These are phyloP conservation scores for Diadegma fenestrale DNA, from an alignment of 2,888 invertebrate species.

Conservation along the genomic window DNA sequence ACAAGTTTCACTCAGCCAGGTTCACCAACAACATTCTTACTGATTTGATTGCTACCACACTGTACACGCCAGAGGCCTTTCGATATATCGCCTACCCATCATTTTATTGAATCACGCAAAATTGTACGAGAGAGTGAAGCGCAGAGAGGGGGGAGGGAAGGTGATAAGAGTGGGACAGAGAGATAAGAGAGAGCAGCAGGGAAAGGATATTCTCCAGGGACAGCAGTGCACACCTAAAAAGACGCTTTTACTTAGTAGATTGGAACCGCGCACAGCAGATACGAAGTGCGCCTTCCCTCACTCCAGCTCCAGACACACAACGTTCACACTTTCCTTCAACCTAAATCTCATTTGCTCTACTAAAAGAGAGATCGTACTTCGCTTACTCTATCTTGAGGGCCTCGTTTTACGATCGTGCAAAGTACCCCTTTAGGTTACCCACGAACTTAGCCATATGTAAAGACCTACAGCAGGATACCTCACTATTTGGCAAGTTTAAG, in stretches of 20 bases:
- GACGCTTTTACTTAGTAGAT: constrained; percentile 81
- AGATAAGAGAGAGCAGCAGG: neutral
- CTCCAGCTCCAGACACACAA: neutral
- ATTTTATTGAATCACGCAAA: constrained; percentile 75
- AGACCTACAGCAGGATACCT: neutral
- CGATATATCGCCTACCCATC: constrained; percentile 44
- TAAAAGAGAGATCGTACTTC: constrained; percentile 11
- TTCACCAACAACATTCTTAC: constrained; percentile 26
- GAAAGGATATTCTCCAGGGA: constrained; percentile 49
- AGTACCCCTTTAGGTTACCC: constrained; percentile 16
- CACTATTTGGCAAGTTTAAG: neutral
- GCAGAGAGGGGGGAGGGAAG: neutral
- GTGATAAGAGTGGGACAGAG: constrained; percentile 60
- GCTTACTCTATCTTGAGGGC: constrained; percentile 10
- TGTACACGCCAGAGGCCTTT: constrained; percentile 29
- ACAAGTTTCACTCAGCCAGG: constrained; percentile 21
- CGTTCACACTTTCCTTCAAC: constrained; percentile 24
- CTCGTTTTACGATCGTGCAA: constrained; percentile 35
- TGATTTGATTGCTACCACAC: constrained; percentile 61
- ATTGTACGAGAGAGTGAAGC: constrained; percentile 56
- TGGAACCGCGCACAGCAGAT: constrained; percentile 71
- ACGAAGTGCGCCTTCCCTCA: constrained; percentile 33
- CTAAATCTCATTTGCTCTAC: constrained; percentile 44
- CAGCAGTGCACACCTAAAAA: constrained; percentile 45
- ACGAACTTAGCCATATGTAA: neutral